Evolutionary conservation across 2,888 invertebrate species (phyloP).

Genomic region (Thera britannica): DNA sequence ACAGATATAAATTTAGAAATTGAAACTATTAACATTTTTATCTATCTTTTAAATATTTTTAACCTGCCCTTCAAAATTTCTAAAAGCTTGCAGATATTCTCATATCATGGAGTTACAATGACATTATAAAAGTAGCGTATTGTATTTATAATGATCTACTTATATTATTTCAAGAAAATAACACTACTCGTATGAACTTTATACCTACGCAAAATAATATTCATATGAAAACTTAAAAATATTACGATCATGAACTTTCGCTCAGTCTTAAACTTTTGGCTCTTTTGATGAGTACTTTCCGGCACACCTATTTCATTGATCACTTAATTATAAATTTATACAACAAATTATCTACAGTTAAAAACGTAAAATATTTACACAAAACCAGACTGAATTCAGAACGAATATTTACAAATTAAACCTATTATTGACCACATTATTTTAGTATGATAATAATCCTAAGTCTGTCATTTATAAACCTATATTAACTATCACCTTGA

Average conservation of each 20-base stretch:
- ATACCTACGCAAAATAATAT: constrained; percentile 9
- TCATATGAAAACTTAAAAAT: constrained; percentile 35
- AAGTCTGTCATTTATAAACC: constrained; percentile 58
- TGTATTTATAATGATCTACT: constrained; percentile 15
- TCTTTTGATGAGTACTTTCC: constrained; percentile 74
- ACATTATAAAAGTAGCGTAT: background rate
- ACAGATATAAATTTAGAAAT: background rate
- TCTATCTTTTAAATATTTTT: constrained; percentile 4
- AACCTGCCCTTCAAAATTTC: constrained; percentile 8
- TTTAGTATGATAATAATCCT: constrained; percentile 54
- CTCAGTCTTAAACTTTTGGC: constrained; percentile 84
- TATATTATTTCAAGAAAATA: constrained; percentile 14
- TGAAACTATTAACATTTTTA: background rate
- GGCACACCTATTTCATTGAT: constrained; percentile 42
- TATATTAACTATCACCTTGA: constrained; percentile 67
- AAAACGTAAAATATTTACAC: constrained; percentile 52
- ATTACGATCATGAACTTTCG: constrained; percentile 68
- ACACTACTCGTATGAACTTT: constrained; percentile 5
- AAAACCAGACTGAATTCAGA: constrained; percentile 46
- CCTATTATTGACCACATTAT: constrained; percentile 51
- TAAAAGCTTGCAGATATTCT: background rate
- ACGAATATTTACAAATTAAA: constrained; percentile 27
- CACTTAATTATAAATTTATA: constrained; percentile 9
- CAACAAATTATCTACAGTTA: constrained; percentile 30
- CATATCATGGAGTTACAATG: background rate